Conservation (phyloP, 53 echinoderm and acorn worm species). For the Echinarachnius parma region DNA sequence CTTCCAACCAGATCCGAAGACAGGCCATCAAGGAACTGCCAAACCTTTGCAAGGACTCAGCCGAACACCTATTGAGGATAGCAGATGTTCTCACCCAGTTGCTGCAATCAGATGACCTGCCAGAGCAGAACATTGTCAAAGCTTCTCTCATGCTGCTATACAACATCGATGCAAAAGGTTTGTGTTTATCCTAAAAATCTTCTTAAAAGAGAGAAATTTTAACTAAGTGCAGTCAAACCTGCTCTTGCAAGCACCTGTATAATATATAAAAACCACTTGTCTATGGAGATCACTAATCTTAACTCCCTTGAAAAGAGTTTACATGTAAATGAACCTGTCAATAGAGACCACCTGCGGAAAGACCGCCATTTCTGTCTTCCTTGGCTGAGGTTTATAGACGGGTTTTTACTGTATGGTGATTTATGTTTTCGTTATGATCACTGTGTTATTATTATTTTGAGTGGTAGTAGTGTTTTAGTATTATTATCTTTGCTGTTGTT, state of each 20-base stretch:
- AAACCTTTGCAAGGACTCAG: constrained; percentile 73
- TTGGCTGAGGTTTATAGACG: neutral
- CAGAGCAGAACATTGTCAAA: constrained; percentile 76
- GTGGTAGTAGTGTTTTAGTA: neutral
- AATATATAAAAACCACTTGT: too few species aligned
- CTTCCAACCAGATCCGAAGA: constrained; percentile 90
- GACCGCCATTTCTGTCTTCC: too few species aligned
- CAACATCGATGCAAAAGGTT: constrained; percentile 93
- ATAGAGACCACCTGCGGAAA: too few species aligned
- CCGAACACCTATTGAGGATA: constrained; percentile 79
- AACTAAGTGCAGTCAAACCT: neutral
- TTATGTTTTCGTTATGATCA: too few species aligned
- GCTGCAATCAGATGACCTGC: constrained; percentile 86
- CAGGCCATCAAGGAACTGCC: constrained; percentile 96
- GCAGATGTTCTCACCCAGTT: constrained; percentile 97
- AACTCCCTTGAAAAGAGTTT: too few species aligned
- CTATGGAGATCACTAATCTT: too few species aligned
- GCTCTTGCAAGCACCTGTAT: too few species aligned
- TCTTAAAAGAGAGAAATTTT: neutral
- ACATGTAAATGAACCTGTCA: neutral
- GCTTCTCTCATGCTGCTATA: constrained; percentile 78
- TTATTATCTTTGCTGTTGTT: neutral
- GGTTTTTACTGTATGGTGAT: neutral
- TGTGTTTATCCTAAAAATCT: neutral
- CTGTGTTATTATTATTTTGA: neutral